Base-by-base conservation (phyloP, 2,113 vertebrate genomes). In the Aspiorhynchus laticeps region DNA sequence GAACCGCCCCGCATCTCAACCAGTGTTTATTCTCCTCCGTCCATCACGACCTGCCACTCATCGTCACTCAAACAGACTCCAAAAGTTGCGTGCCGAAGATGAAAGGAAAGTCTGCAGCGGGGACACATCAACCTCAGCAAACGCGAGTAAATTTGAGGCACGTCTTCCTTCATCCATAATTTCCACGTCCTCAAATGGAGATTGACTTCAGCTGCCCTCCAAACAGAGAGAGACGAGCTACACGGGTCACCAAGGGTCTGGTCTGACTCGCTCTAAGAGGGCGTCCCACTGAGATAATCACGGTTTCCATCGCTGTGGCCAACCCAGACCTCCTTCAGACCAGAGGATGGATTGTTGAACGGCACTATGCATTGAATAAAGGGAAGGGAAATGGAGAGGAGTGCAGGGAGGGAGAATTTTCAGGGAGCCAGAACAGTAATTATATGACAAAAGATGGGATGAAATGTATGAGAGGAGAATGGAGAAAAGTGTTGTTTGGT, bases 221-320 rank as follows among this genome's bases (percentile, higher is more conserved):
- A 79, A 79, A 79, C 77, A 7, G 51, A 56, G 77, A 21, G 33
- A 38, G 17, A 79, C 5, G 19, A 56, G 24, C 56, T 63, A 33
- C 36, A 69, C 4, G 36, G 80, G 61, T 67, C 80, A 67, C 59
- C 2, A 11, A 82, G 41, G 28, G 80, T 82, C 8, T 12, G 38
- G 80, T 67, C 56, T 82, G 80, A 82, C 59, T 82, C 15, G 5
- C 38, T 67, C 7, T 82, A 67, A 82, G 59, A 82, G 59, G 33
- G 59, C 80, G n/a, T 82, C 80, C 80, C 38, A 28, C 80, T 65
- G 80, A 21, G 80, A 82, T 82, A 82, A 82, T 82, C 80, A 82
- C 38, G 1, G 80, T 82, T 82, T 82, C 80, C 61, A 82, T 82
- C 15, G 38, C 51, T 36, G 80, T 82, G 61, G 38, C 61, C 38